Base-by-base conservation (phyloP, 2,113 vertebrate species). In the Nothoprocta pentlandii region DNA sequence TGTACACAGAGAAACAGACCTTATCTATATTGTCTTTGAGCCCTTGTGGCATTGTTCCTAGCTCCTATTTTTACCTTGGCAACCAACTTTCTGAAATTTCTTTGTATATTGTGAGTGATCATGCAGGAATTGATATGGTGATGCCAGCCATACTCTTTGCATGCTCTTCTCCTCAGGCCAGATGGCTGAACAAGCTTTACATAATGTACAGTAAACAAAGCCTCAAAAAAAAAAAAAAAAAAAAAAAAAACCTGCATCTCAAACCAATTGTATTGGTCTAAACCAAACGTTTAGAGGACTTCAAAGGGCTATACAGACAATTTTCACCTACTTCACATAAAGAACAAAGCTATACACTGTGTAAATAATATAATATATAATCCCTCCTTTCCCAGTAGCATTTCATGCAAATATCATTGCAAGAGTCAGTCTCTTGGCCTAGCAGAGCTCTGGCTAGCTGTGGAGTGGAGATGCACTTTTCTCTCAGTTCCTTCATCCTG, bases 121-220 rank as follows among this genome's bases (percentile, higher is more conserved):
- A 36, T 68, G 39, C 80, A 87, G 80, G 42, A 87, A 89, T 51
- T 89, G 42, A 91, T 95, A 93, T 71, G 30, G 46, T 75, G 69
- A 81, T 85, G 81, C 89, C 62, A 89, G 78, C 34, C 56, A 89
- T 92, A 92, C 63, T 89, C 78, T 93, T 87, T 89, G 56, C 58
- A 54, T 92, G 2, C 32, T 81, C 8, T 84, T 46, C 80, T 94
- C 28, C 41, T 75, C 61, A 81, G 78, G 78, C 81, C 93, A 92
- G 80, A 74, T 96, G 89, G 87, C 77, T 61, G 66, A 79, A 70
- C 3, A 86, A 84, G 21, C 23, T 81, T 79, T 75, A 87, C 73
- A 54, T 75, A 92, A 84, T 15, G 22, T 78, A 79, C 12, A 39
- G 66, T 26, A 89, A 2, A 16, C 14, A 87, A 92, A 79, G 77